A percentile compares a stretch with the other conserved stretches of the same genome.
These are phyloP conservation scores for Tetrax tetrax DNA, from an alignment of 2,113 vertebrate species.

Conservation along the genomic window DNA sequence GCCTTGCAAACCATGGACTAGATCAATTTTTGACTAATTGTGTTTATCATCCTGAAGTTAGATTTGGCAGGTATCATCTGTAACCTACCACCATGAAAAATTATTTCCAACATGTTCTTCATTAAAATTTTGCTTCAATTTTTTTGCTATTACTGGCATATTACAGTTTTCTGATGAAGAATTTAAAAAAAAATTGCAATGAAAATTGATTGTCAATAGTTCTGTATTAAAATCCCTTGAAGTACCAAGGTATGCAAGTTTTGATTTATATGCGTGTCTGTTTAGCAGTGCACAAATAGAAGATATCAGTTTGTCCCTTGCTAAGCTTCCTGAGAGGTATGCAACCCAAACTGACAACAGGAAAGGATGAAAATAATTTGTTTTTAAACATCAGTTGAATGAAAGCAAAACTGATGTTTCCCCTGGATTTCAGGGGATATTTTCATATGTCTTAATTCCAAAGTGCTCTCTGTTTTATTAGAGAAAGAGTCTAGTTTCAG, in stretches of 20 bases:
- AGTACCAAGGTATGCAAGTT: neutral
- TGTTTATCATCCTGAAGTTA: neutral
- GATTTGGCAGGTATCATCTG: neutral
- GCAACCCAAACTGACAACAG: neutral
- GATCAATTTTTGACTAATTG: neutral
- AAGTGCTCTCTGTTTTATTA: neutral
- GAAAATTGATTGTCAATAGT: neutral
- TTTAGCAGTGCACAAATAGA: neutral
- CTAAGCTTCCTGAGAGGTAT: neutral
- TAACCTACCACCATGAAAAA: neutral
- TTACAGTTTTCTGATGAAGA: neutral
- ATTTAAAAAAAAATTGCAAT: neutral
- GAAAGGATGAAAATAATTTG: neutral
- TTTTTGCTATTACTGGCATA: neutral
- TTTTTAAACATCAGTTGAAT: neutral
- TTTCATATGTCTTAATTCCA: neutral
- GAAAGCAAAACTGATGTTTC: neutral
- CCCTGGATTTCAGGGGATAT: neutral
- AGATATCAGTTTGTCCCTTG: neutral
- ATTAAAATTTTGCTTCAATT: neutral
- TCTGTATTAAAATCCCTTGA: neutral
- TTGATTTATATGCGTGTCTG: neutral
- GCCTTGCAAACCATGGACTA: neutral
- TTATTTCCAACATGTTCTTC: neutral
- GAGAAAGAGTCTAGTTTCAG: neutral